Base-by-base conservation (phyloP, 2,113 vertebrate genomes). In the Triplophysa siluroides region DNA sequence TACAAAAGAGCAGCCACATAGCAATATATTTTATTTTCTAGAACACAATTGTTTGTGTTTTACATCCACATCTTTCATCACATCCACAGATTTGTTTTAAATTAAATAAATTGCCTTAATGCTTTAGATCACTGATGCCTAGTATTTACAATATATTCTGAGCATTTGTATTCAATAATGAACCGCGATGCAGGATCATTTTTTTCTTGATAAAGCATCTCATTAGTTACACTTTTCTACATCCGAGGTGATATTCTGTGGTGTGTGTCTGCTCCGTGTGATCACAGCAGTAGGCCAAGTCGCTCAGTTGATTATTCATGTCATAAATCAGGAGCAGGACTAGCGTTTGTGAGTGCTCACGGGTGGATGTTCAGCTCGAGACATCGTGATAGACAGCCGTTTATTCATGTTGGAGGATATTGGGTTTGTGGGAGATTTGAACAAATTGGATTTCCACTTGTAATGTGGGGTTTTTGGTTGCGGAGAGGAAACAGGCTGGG, bases 401-500 rank as follows among this genome's bases (percentile, higher is more conserved):
- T 47, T 81, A 74, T 78, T 47, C 24, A 69, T 81, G 38, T 52
- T 8, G 47, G 26, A 19, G 60, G 56, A 19, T 43, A 69, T 43
- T 73, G 67, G n/a, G 79, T 19, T 62, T 74, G 33, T 29, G 58
- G 62, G 69, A 13, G 52, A 77, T 65, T 65, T 77, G 65, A 54
- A 52, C 45, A 77, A 65, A 77, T 77, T 77, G 75, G 62, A 77
- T 77, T 77, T 77, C 64, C 75, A 54, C 52, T 77, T 64, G 73
- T 66, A 66, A 52, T 18, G 62, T 54, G 19, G 62, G 23, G 75
- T 77, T 77, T 77, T 64, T 26, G 45, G 60, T 54, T 54, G 62
- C 73, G 7, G 73, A 45, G 24, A 62, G 73, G 67, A 76, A 65
- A 76, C 45, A 16, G 24, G 26, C 11, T 33, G 61, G 68, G 71